Conservation (phyloP, 2,888 invertebrate genomes). For the Lumbricus terrestris region DNA sequence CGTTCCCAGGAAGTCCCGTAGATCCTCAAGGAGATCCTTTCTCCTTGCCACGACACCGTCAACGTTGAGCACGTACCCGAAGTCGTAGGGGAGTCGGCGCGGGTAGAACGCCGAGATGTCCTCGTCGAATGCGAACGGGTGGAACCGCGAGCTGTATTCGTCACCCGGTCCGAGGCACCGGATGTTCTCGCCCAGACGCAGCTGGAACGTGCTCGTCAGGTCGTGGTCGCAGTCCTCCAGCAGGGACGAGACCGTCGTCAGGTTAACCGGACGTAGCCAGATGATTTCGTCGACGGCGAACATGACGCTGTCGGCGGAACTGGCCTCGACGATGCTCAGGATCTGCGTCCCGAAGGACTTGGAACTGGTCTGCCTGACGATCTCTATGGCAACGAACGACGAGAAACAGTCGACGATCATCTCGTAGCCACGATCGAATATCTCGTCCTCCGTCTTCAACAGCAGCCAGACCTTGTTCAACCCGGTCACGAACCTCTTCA, state of each 20-base stretch:
- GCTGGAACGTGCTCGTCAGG: slow-evolving; percentile 19
- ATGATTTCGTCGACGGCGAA: slow-evolving; percentile 33
- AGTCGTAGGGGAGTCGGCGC: slow-evolving; percentile 18
- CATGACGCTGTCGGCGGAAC: slow-evolving; percentile 17
- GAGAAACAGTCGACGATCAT: slow-evolving; percentile 12
- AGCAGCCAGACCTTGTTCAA: slow-evolving; percentile 29
- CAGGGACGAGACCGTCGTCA: slow-evolving; percentile 10
- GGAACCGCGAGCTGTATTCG: neutral
- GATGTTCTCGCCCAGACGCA: slow-evolving; percentile 30
- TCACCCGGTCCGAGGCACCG: neutral
- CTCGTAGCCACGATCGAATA: slow-evolving; percentile 22
- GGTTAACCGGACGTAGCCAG: slow-evolving; percentile 27
- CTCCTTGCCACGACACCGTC: slow-evolving; percentile 26
- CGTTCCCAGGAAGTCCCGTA: neutral
- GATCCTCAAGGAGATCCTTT: slow-evolving; percentile 16
- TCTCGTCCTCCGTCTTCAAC: slow-evolving; percentile 19
- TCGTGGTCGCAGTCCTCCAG: slow-evolving; percentile 14
- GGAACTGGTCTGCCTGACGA: neutral
- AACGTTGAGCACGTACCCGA: slow-evolving; percentile 29
- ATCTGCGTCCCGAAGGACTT: neutral
- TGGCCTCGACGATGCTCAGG: neutral
- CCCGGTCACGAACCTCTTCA: slow-evolving; percentile 19
- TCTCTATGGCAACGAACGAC: neutral
- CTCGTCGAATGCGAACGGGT: neutral
- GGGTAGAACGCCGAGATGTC: slow-evolving; percentile 25